Base-by-base conservation (phyloP, 2,888 invertebrate genomes). In the Gymnocheta viridis region DNA sequence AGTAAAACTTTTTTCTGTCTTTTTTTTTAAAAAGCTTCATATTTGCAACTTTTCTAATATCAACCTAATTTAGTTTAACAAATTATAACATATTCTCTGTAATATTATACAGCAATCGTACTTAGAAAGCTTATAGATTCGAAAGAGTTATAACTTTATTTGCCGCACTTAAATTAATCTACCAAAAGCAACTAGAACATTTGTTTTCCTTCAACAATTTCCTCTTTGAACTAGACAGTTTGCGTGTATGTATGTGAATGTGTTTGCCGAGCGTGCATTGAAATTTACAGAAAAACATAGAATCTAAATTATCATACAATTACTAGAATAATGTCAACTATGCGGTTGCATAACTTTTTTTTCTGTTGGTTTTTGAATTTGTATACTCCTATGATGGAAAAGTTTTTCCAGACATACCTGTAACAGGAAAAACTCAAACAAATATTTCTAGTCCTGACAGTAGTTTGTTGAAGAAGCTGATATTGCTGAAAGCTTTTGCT, bases 21-120 rank as follows among this genome's bases (percentile, higher is more conserved):
- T 6, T 38, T 17, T 54, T 14, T 38, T 12, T 17, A 10, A 35
- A 29, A 62, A 29, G 2, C 5, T 14, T 32, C 4, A 19, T 32
- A 10, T 44, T 9, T 17, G 24, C 58, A 83, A 83, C 76, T 83
- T 80, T 76, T 76, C 83, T 83, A 72, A 76, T 80, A 72, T 66
- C 76, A 76, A 83, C 60, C 83, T 80, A 80, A 83, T 83, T 83
- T 80, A 80, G 83, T 83, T 80, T 80, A 72, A 67, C 72, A 83
- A 83, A 80, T 83, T 83, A 76, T 60, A 70, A 79, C 58, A 79
- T 56, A 74, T 78, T 58, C 54, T 69, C 56, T 35, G 10, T 47
- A 27, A 47, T 54, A 56, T 12, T 47, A 6, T 51, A 19, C 10
- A 24, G 47, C 19, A 56, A 32, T 67, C 35, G 17, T 58, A 49